These are phyloP conservation scores for Leptopterna dolabrata DNA, from an alignment of 2,888 invertebrate genomes.

Conservation along the genomic window DNA sequence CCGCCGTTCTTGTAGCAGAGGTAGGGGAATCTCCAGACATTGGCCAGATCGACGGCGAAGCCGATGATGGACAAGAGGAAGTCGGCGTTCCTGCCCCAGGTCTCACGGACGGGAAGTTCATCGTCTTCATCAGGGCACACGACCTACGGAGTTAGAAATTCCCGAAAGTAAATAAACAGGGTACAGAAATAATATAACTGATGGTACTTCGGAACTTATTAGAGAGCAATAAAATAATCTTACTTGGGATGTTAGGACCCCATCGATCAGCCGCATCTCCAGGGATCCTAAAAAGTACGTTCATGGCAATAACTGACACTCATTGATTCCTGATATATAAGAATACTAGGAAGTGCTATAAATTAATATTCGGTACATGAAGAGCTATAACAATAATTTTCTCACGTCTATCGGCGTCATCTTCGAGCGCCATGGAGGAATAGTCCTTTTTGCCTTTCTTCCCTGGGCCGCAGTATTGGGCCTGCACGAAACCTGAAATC, in stretches of 20 bases:
- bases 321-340: too few species aligned
- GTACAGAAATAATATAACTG: not conserved
- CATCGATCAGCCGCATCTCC: slow-evolving; percentile 57
- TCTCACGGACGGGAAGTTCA: slow-evolving; percentile 71
- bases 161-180: slow-evolving; percentile 41
- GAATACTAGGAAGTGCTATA: too few species aligned
- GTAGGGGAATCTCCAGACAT: slow-evolving; percentile 88
- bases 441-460: slow-evolving; percentile 54
- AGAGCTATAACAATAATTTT: not conserved
- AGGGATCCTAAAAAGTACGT: slow-evolving; percentile 49
- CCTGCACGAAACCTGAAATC: slow-evolving; percentile 54
- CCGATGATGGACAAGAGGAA: slow-evolving; percentile 86
- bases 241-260: slow-evolving; percentile 41
- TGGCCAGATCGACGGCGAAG: slow-evolving; percentile 86
- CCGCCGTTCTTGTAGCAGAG: slow-evolving; percentile 83
- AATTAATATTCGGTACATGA: too few species aligned
- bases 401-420: slow-evolving; percentile 50
- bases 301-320: too few species aligned
- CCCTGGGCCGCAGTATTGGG: slow-evolving; percentile 54
- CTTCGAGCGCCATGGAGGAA: slow-evolving; percentile 39
- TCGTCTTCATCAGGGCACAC: slow-evolving; percentile 46
- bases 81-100: slow-evolving; percentile 84
- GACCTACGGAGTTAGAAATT: slow-evolving; percentile 53
- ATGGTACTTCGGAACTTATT: too few species aligned
- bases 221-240: too few species aligned